These are phyloP conservation scores for Cisticola juncidis DNA, from an alignment of 2,113 vertebrate genomes.

Conservation along the genomic window DNA sequence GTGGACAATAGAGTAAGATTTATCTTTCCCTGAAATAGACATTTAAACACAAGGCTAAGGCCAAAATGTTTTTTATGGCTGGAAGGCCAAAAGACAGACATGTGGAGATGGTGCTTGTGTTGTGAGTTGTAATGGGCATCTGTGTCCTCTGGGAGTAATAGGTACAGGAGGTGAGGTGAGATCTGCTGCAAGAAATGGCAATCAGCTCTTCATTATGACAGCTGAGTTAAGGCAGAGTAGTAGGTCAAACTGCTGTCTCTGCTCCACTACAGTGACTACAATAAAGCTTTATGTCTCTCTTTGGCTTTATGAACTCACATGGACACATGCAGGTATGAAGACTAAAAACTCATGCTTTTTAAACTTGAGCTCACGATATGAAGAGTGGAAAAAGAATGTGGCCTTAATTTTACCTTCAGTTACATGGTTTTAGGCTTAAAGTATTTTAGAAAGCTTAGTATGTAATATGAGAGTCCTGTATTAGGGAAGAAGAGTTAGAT, in stretches of 20 bases:
- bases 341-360: neutral
- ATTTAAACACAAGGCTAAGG: neutral
- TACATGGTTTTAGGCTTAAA: neutral
- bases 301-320: neutral
- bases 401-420: neutral
- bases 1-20: neutral
- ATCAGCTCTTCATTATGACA: neutral
- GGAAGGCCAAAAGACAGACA: neutral
- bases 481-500: neutral
- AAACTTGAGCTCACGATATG: rapidly evolving
- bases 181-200: neutral
- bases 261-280: neutral
- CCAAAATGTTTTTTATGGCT: neutral
- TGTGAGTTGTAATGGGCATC: rapidly evolving
- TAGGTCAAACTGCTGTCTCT: neutral
- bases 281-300: neutral
- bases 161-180: neutral
- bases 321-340: neutral
- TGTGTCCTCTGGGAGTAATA: neutral
- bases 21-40: neutral
- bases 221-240: neutral
- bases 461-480: neutral
- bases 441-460: neutral
- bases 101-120: neutral
- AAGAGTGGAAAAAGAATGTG: neutral